These are phyloP conservation scores for Phorcus lineatus DNA, from an alignment of 2,888 invertebrate genomes.

Conservation along the genomic window DNA sequence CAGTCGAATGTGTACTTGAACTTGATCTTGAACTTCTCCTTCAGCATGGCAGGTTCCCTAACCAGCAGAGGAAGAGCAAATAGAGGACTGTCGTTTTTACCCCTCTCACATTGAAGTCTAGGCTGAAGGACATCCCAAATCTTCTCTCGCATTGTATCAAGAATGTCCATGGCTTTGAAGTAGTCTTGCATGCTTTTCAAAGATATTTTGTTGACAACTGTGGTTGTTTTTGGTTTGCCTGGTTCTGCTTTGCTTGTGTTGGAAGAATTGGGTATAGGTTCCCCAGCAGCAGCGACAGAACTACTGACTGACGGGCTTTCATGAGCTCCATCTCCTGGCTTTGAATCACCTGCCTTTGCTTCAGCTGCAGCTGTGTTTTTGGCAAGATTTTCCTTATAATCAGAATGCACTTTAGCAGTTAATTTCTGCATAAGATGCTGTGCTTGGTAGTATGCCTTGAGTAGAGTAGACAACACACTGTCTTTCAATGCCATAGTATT, in stretches of 20 bases:
- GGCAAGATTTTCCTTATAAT: neutral
- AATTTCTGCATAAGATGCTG: slow-evolving; percentile 44
- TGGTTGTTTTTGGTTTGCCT: neutral
- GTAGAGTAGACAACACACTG: slow-evolving; percentile 55
- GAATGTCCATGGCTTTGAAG: slow-evolving; percentile 47
- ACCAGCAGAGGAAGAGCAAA: slow-evolving; percentile 68
- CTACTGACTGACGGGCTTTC: neutral
- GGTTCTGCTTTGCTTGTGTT: slow-evolving; percentile 21
- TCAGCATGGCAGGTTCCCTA: slow-evolving; percentile 49
- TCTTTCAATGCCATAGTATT: slow-evolving; percentile 36
- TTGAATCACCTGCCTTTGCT: neutral
- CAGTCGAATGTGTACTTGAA: slow-evolving; percentile 56
- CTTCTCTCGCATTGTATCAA: slow-evolving; percentile 60
- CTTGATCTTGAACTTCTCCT: slow-evolving; percentile 57
- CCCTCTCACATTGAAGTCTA: slow-evolving; percentile 65
- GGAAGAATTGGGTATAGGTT: neutral
- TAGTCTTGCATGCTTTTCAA: slow-evolving; percentile 37
- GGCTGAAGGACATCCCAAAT: slow-evolving; percentile 65
- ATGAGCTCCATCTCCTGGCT: neutral
- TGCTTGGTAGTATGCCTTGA: slow-evolving; percentile 63
- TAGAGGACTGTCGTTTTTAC: slow-evolving; percentile 71
- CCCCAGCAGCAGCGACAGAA: too few species aligned
- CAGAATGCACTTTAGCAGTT: slow-evolving; percentile 25
- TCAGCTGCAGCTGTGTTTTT: neutral
- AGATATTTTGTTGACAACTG: neutral